phyloP scores from a whole-genome alignment of 1,140 invertebrate species.

The Epicauta chinensis region DNA sequence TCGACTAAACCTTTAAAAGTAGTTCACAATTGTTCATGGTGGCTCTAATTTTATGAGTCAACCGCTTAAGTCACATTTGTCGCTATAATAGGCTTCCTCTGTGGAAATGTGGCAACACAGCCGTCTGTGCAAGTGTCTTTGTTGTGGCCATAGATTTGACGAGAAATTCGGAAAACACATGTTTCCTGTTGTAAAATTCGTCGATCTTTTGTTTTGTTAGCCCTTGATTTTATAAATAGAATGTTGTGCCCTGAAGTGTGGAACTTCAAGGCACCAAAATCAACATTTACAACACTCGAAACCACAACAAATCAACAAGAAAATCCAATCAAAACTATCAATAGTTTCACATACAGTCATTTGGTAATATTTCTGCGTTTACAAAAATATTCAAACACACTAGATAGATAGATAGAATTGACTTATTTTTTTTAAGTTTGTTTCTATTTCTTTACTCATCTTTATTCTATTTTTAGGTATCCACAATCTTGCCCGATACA shows the following conservation, averaged over 20 bases:
- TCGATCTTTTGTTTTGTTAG: no score
- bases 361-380: slow-evolving; percentile 41
- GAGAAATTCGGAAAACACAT: no score
- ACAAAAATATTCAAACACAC: no score
- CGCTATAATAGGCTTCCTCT: no score
- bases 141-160: no score
- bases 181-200: no score
- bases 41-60: no score
- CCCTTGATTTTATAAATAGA: slow-evolving; percentile 25
- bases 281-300: slow-evolving; percentile 35
- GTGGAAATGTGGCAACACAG: no score
- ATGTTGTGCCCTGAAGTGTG: slow-evolving; percentile 53
- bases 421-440: not conserved
- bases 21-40: no score
- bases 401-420: not conserved
- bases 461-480: slow-evolving; percentile 44
- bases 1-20: no score
- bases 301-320: slow-evolving; percentile 22
- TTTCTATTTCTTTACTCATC: slow-evolving; percentile 1
- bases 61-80: no score
- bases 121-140: no score
- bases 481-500: slow-evolving; percentile 48
- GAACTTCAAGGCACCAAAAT: slow-evolving; percentile 45
- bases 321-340: slow-evolving; percentile 31
- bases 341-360: slow-evolving; percentile 48